Base-by-base conservation (phyloP, 2,888 invertebrate genomes). In the Mythimna ferrago region DNA sequence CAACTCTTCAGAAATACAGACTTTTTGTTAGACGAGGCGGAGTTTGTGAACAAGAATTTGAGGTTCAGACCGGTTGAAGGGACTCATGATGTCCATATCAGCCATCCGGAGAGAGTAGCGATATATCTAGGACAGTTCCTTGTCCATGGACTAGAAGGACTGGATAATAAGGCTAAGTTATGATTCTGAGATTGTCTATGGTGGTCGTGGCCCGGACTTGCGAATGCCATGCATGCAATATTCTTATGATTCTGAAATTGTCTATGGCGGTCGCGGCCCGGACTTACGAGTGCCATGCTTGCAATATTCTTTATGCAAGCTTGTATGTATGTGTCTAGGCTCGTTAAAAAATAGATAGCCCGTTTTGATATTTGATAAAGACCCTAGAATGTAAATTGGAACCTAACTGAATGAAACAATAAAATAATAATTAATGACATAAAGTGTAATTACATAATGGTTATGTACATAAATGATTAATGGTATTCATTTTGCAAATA, bases 11-110 rank as follows among this genome's bases (percentile, higher is more conserved):
- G 86, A 0, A 85, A 85, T n/a, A 89, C 91, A 0, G 81, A 81
- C 0, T 94, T 93, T 67, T 79, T 93, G 0, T 71, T 94, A 0
- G 92, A 94, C 51, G 94, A 93, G 53, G 79, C 72, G 0, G 76
- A 80, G 0, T 92, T 90, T 64, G 90, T 90, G 0, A 73, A 80
- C 0, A 85, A 85, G 0, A 93, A 93, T 62, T 91, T 87, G 1
- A 88, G 92, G 19, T 89, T 92, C 2, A 86, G 93, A 6, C 51
- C 82, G 4, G 95, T 97, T 0, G 86, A 89, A 0, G 97, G 97
- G 0, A 91, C 93, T 69, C 97, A 97, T 76, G 97, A 97, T 85
- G 94, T 97, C 0, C 97, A 97, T 85, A 94, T 97, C 10, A 94
- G 94, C 44, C 81, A 95, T 63, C 97, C 97, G 0, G 97, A 97